A percentile compares a stretch with the other conserved stretches of the same genome.
phyloP scores from a whole-genome alignment of 2,113 vertebrate species.

The Chionomys nivalis region DNA sequence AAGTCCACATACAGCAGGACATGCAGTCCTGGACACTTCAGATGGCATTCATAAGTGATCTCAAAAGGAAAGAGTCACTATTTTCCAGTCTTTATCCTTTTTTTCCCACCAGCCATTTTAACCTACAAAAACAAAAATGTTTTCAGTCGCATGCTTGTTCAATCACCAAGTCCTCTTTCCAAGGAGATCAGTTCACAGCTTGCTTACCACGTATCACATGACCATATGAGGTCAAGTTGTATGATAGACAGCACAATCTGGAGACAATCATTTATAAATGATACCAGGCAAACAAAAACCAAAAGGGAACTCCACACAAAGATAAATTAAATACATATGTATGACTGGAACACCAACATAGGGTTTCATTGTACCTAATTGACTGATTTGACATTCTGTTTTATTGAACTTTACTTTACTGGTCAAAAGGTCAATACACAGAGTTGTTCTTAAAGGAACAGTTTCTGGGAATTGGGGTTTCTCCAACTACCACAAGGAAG shows the following conservation, averaged over 20 bases:
- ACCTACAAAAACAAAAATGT: not conserved
- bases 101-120: not conserved
- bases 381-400: not conserved
- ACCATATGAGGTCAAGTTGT: not conserved
- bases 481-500: not conserved
- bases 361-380: not conserved
- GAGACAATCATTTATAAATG: conserved; percentile 9
- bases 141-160: not conserved
- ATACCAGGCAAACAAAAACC: not conserved
- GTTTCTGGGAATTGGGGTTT: not conserved
- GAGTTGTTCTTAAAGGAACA: not conserved
- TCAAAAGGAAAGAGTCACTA: not conserved
- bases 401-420: conserved; percentile 36
- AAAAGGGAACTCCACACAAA: not conserved
- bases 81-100: not conserved
- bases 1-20: not conserved
- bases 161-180: not conserved
- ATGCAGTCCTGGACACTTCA: not conserved
- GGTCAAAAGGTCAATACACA: not conserved
- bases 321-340: not conserved
- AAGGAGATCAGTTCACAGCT: not conserved
- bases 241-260: not conserved
- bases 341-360: not conserved
- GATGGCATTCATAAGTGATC: not conserved
- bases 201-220: not conserved